A percentile compares a stretch with the other conserved stretches of the same genome.
phyloP scores from a whole-genome alignment of 2,113 vertebrate species.

The Gila orcuttii region DNA sequence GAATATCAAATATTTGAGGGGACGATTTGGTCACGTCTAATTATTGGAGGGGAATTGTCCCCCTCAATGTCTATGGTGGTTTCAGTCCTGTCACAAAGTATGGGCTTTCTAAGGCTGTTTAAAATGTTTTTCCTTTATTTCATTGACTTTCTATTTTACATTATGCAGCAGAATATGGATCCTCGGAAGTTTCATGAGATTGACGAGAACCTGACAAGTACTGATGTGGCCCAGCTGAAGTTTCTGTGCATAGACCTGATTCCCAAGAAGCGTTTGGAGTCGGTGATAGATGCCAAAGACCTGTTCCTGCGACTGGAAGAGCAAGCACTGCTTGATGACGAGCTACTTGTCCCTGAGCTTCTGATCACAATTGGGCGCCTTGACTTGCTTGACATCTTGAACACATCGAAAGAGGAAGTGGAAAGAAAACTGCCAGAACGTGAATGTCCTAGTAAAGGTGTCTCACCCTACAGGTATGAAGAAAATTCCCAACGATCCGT shows the following conservation, averaged over 20 bases:
- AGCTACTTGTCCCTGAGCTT: slow-evolving; percentile 64
- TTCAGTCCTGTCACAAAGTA: background rate
- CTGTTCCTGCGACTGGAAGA: slow-evolving; percentile 69
- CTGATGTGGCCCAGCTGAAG: slow-evolving; percentile 71
- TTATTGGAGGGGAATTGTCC: too few relatives aligned
- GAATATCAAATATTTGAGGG: too few relatives aligned
- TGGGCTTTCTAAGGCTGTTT: background rate
- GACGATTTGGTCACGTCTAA: too few relatives aligned
- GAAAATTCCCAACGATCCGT: background rate
- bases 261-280: slow-evolving; percentile 65
- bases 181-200: slow-evolving; percentile 57
- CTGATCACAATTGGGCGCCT: slow-evolving; percentile 66
- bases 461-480: slow-evolving; percentile 74
- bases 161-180: slow-evolving; percentile 61
- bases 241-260: slow-evolving; percentile 74
- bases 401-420: slow-evolving; percentile 14
- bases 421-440: background rate
- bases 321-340: slow-evolving; percentile 58
- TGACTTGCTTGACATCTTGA: slow-evolving; percentile 64
- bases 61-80: too few relatives aligned
- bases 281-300: slow-evolving; percentile 63
- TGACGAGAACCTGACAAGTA: slow-evolving; percentile 65
- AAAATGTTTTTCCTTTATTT: background rate
- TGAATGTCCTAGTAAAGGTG: slow-evolving; percentile 46
- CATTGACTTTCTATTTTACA: background rate